Evolutionary conservation across 2,113 vertebrate species (phyloP).

Genomic region (Trachemys scripta): DNA sequence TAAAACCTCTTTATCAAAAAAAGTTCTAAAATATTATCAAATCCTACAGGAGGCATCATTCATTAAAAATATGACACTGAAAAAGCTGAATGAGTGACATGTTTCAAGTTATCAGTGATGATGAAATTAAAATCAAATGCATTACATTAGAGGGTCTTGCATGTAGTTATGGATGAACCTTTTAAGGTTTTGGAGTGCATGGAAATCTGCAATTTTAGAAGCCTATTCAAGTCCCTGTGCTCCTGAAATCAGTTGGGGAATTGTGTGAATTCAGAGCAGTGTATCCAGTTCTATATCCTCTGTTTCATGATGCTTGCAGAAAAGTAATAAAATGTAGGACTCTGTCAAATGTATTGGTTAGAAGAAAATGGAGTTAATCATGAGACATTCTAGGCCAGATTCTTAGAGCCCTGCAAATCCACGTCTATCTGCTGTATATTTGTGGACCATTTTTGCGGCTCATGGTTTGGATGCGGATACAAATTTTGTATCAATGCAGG

Average conservation of each 20-base stretch:
- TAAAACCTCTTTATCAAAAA: neutral
- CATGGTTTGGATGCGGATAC: too few species aligned
- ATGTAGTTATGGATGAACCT: neutral
- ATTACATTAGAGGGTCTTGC: neutral
- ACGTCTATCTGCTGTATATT: too few species aligned
- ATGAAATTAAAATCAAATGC: neutral
- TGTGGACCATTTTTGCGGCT: too few species aligned
- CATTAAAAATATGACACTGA: neutral
- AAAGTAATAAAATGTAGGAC: neutral
- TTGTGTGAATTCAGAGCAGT: accelerated
- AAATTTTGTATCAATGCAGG: too few species aligned
- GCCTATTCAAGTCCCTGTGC: neutral
- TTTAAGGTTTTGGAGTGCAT: neutral
- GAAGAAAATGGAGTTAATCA: neutral
- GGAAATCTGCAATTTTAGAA: neutral
- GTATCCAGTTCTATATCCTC: neutral
- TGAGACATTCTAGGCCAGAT: neutral
- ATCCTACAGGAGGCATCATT: neutral
- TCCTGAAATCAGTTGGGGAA: neutral
- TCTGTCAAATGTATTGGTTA: neutral
- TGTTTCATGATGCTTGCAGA: neutral
- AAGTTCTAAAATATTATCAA: neutral
- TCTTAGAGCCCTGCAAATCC: too few species aligned
- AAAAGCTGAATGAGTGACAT: neutral
- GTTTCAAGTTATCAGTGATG: neutral